A percentile compares a stretch with the other conserved stretches of the same genome.
phyloP scores from a whole-genome alignment of 2,888 invertebrate species.

The Ceraclea dissimilis region DNA sequence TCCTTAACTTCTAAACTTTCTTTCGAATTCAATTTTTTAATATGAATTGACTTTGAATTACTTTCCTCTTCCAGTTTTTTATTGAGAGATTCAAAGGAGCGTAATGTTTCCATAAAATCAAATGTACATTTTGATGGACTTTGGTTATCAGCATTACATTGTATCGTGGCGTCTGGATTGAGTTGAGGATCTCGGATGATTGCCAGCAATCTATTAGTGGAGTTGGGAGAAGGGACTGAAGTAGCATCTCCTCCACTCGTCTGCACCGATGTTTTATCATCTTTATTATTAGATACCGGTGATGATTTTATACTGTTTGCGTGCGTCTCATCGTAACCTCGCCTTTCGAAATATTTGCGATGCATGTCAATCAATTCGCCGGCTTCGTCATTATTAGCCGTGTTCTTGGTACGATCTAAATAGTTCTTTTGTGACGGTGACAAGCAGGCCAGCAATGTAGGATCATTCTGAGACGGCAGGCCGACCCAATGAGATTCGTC shows the following conservation, averaged over 20 bases:
- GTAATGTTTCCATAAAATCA: constrained; percentile 25
- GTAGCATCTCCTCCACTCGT: constrained; percentile 28
- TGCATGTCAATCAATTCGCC: constrained; percentile 62
- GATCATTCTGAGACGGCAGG: constrained; percentile 52
- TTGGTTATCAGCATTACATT: constrained; percentile 13
- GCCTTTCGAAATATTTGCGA: constrained; percentile 58
- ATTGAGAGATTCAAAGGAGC: constrained; percentile 23
- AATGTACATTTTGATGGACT: constrained; percentile 14
- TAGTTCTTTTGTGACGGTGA: constrained; percentile 65
- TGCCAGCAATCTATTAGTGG: constrained; percentile 53
- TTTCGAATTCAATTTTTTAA: constrained; percentile 6
- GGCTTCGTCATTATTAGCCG: constrained; percentile 44
- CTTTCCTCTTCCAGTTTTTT: constrained; percentile 14
- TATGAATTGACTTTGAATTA: not conserved
- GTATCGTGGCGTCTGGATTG: constrained; percentile 27
- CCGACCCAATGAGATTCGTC: constrained; percentile 51
- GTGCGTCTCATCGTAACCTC: constrained; percentile 46
- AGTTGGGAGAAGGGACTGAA: constrained; percentile 37
- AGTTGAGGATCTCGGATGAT: constrained; percentile 51
- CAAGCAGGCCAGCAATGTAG: constrained; percentile 56
- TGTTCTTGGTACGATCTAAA: constrained; percentile 47
- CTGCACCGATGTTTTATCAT: constrained; percentile 24
- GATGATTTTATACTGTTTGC: constrained; percentile 26
- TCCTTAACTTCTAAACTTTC: constrained; percentile 14
- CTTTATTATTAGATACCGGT: constrained; percentile 24